phyloP scores from a whole-genome alignment of 2,888 invertebrate genomes.

The Coenonympha arcania region DNA sequence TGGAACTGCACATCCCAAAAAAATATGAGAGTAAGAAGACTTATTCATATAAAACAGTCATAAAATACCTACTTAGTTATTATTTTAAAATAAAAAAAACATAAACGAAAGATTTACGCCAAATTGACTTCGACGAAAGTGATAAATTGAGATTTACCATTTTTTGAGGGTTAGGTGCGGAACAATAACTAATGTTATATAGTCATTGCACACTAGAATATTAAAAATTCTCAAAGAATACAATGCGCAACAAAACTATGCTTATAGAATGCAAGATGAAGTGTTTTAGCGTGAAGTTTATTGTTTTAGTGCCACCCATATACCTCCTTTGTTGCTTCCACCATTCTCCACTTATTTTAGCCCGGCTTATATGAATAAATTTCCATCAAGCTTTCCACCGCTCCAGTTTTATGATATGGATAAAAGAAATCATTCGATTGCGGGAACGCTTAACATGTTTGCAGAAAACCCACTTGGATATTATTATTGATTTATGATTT shows the following conservation, averaged over 20 bases:
- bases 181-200: neutral
- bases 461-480: neutral
- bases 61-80: too few species aligned
- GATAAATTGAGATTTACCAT: too few species aligned
- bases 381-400: neutral
- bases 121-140: too few species aligned
- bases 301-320: constrained; percentile 60
- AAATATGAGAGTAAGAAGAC: too few species aligned
- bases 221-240: constrained; percentile 18
- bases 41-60: too few species aligned
- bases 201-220: constrained; percentile 7
- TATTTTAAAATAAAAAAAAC: too few species aligned
- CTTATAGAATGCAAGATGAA: constrained; percentile 18
- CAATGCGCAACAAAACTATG: constrained; percentile 17
- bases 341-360: constrained; percentile 41
- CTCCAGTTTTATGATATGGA: neutral
- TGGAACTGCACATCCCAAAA: too few species aligned
- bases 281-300: constrained; percentile 47
- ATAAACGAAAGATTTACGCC: too few species aligned
- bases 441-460: neutral
- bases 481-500: too few species aligned
- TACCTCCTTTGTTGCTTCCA: constrained; percentile 54
- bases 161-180: too few species aligned
- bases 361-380: constrained; percentile 37
- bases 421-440: neutral